These are phyloP conservation scores for Colius striatus DNA, from an alignment of 2,113 vertebrate genomes.

Conservation along the genomic window DNA sequence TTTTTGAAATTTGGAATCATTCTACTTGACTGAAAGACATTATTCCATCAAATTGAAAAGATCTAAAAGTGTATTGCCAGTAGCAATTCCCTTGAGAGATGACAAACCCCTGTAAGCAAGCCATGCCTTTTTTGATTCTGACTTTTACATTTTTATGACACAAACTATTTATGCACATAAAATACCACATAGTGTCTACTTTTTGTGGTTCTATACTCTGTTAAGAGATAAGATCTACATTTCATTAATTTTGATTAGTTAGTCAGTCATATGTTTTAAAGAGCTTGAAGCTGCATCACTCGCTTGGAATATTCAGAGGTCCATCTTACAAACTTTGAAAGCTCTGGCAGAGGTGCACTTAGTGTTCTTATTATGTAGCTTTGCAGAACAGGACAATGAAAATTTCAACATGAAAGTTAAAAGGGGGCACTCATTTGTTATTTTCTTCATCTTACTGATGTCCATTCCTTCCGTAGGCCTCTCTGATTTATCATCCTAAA, in stretches of 20 bases:
- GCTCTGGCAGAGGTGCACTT: background rate
- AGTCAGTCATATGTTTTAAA: background rate
- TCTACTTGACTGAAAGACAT: background rate
- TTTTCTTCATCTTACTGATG: constrained; percentile 15
- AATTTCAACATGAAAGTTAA: constrained; percentile 28
- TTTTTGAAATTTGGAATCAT: background rate
- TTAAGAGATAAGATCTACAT: background rate
- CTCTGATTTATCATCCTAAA: constrained; percentile 55
- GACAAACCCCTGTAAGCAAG: background rate
- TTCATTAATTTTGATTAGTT: background rate
- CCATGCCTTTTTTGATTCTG: background rate
- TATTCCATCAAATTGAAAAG: background rate
- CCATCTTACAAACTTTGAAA: background rate
- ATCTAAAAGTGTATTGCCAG: background rate
- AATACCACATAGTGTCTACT: background rate
- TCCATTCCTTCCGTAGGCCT: background rate
- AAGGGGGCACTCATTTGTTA: constrained; percentile 22
- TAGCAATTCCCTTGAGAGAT: background rate
- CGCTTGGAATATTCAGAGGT: background rate
- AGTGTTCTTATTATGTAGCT: background rate
- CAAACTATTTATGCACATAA: background rate
- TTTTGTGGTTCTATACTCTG: background rate
- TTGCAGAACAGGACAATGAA: background rate
- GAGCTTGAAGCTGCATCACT: background rate
- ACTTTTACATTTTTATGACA: background rate